Evolutionary conservation across 2,797 vertebrate species (phyloP).

Genomic region (Atherinosoma microstoma): DNA sequence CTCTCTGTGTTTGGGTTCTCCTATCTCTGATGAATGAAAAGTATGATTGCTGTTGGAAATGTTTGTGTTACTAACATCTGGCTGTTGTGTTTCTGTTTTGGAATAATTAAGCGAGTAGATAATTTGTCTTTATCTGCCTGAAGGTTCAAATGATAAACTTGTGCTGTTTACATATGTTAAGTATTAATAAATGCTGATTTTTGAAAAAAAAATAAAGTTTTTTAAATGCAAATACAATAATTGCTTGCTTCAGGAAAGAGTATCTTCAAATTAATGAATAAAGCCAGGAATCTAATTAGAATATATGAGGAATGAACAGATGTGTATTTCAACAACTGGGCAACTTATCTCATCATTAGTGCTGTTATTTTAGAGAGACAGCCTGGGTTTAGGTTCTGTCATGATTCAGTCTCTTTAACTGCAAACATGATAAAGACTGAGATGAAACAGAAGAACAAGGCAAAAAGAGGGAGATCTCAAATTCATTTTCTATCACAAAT

Average conservation of each 20-base stretch:
- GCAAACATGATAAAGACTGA: no score
- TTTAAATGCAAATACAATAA: conserved; percentile 9
- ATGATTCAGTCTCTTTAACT: no score
- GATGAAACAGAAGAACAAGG: no score
- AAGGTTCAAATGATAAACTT: conserved; percentile 9
- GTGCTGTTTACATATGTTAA: conserved; percentile 20
- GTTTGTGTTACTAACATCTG: conserved; percentile 21
- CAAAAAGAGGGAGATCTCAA: no score
- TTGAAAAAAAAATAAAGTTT: conserved; percentile 2
- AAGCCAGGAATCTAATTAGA: background rate
- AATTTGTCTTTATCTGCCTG: conserved; percentile 20
- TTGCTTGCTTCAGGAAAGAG: background rate
- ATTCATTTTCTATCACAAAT: no score
- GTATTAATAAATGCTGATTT: conserved; percentile 14
- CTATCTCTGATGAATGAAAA: conserved; percentile 14
- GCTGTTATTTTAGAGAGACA: no score
- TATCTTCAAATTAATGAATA: background rate
- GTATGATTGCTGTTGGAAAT: conserved; percentile 9
- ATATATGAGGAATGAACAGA: no score
- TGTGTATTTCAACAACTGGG: no score
- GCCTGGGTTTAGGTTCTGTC: no score
- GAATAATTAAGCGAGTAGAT: conserved; percentile 6
- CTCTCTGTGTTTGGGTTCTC: conserved; percentile 14
- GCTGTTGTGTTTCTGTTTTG: background rate
- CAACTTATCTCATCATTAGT: no score